Percentiles rank a stretch among this genome's conserved stretches.
Conservation (phyloP, 2,888 invertebrate genomes). For the Fragum whitleyi region DNA sequence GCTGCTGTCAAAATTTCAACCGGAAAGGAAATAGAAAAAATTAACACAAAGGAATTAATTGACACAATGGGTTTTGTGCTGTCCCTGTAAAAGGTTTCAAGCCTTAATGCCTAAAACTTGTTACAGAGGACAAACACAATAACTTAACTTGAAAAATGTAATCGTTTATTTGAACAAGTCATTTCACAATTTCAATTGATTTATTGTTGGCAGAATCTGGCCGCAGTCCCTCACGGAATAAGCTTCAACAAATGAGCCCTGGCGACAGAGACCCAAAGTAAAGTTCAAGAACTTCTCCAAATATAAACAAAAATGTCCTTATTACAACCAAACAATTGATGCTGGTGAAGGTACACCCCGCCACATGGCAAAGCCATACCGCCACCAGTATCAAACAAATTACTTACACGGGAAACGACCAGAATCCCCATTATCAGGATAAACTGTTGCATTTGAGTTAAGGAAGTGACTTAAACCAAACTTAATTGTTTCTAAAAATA, state of each 20-base stretch:
- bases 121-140: too few species aligned
- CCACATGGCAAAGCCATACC: conserved; percentile 18
- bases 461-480: neutral
- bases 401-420: neutral
- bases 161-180: too few species aligned
- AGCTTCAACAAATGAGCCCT: neutral
- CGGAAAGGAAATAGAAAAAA: too few species aligned
- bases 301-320: neutral
- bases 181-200: neutral
- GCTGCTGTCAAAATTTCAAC: too few species aligned
- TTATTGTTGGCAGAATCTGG: neutral
- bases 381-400: neutral
- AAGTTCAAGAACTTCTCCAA: too few species aligned
- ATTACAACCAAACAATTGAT: neutral
- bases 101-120: too few species aligned
- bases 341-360: conserved; percentile 2
- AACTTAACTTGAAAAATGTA: too few species aligned
- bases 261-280: neutral
- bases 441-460: neutral
- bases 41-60: too few species aligned
- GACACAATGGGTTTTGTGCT: too few species aligned
- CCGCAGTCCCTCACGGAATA: neutral
- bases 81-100: too few species aligned
- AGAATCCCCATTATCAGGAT: neutral
- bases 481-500: neutral